phyloP scores from a whole-genome alignment of 1,140 invertebrate species.

The Eufriesea mexicana region DNA sequence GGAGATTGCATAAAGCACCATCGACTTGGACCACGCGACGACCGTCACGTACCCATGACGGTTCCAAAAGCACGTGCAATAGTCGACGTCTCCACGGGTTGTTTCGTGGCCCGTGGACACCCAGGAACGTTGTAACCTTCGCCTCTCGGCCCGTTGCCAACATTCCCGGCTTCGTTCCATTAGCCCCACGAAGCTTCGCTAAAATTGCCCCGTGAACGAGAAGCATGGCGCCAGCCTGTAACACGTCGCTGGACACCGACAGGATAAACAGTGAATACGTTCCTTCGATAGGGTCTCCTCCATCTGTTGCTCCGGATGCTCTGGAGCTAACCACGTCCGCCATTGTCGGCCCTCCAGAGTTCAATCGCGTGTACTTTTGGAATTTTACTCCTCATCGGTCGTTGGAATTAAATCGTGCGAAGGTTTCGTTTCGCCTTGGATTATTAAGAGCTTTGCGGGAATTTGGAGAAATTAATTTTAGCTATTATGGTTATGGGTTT shows the following conservation, averaged over 20 bases:
- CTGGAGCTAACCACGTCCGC: too few relatives aligned
- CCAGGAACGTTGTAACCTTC: constrained; percentile 31
- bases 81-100: not conserved
- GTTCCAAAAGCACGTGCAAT: not conserved
- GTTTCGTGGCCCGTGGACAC: constrained; percentile 25
- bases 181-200: not conserved
- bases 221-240: constrained; percentile 24
- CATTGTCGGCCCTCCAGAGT: too few relatives aligned
- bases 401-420: too few relatives aligned
- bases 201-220: constrained; percentile 28
- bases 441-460: too few relatives aligned
- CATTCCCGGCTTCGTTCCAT: constrained; percentile 35
- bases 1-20: not conserved
- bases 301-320: not conserved
- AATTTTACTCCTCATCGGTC: too few relatives aligned
- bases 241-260: not conserved
- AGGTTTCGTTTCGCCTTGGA: too few relatives aligned
- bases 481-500: too few relatives aligned
- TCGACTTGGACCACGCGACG: not conserved
- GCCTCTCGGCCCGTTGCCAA: constrained; percentile 38
- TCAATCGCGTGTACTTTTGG: too few relatives aligned
- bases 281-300: constrained; percentile 14
- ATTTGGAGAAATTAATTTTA: too few relatives aligned
- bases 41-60: not conserved
- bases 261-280: constrained; percentile 18